These are phyloP conservation scores for Lutraria rhynchaena DNA, from an alignment of 1,140 invertebrate species.

Conservation along the genomic window DNA sequence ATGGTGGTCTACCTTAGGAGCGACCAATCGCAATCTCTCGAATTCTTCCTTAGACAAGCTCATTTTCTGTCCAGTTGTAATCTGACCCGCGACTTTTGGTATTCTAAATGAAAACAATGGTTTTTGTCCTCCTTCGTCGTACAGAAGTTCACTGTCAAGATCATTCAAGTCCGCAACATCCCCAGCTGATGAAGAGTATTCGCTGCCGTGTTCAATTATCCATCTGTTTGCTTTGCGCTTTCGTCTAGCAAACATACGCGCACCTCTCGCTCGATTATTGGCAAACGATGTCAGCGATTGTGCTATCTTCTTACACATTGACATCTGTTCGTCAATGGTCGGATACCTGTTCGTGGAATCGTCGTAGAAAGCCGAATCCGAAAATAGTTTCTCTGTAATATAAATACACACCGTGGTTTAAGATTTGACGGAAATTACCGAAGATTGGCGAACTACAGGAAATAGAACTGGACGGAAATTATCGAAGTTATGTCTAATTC, in stretches of 20 bases:
- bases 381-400: conserved; percentile 92
- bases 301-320: conserved; percentile 94
- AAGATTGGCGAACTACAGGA: neutral
- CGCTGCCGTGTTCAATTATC: conserved; percentile 90
- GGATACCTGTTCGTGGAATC: conserved; percentile 91
- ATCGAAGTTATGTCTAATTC: too few species aligned
- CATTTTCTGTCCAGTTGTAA: conserved; percentile 66
- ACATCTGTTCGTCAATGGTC: conserved; percentile 97
- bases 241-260: conserved; percentile 97
- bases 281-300: conserved; percentile 94
- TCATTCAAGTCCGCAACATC: conserved; percentile 65
- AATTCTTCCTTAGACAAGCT: conserved; percentile 71
- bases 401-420: conserved; percentile 26
- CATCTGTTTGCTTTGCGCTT: conserved; percentile 96
- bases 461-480: too few species aligned
- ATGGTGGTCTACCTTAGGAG: conserved; percentile 69
- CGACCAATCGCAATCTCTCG: conserved; percentile 64
- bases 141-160: conserved; percentile 68
- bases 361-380: conserved; percentile 95
- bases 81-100: conserved; percentile 66
- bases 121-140: conserved; percentile 67
- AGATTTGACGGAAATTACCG: neutral
- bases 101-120: conserved; percentile 71
- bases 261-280: conserved; percentile 95
- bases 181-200: conserved; percentile 58